Base-by-base conservation (phyloP, 2,888 invertebrate species). In the Synergus itoensis region DNA sequence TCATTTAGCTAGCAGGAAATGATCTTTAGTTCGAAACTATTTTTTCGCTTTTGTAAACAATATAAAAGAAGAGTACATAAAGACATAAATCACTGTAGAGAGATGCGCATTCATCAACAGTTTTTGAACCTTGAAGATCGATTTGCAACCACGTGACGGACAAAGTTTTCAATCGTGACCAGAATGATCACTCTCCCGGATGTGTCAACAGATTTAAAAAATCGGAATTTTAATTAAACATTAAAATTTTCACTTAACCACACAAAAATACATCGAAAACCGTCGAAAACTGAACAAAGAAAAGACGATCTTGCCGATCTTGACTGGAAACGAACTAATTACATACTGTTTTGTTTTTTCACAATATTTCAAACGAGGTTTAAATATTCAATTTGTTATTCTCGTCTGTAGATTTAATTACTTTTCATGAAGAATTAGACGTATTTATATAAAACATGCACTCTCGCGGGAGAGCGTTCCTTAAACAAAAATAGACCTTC, bases 401-500 rank as follows among this genome's bases (percentile, higher is more conserved):
- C 40, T 53, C 4, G 36, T n/a, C 11, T 40, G 9, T 11, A 36
- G 8, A 28, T 9, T 73, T 18, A 53, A 36, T 40, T 73, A 5
- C 40, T 73, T 73, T 14, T 62, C 11, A 4, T 36, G n/a, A 73
- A 53, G 53, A 53, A n/a, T 9, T 28, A 12, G n/a, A 53, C 53
- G 60, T 11, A 53, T 36, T 73, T 53, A 53, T 18, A 18, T 53
- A 73, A 73, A 73, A 53, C 36, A 53, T 48, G 16, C 48, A 53
- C 53, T 73, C n/a, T 53, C 16, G 48, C 9, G 16, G 36, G 48
- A 73, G 73, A 73, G 53, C 36, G 53, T 53, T 53, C 9, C 36
- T 73, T 11, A 73, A 53, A 73, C 53, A 73, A 73, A 73, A 73
- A 73, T 73, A 73, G 73, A 73, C 53, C 36, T 73, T 53, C 36